phyloP scores from a whole-genome alignment of 2,888 invertebrate genomes.

The Erynnis tages region DNA sequence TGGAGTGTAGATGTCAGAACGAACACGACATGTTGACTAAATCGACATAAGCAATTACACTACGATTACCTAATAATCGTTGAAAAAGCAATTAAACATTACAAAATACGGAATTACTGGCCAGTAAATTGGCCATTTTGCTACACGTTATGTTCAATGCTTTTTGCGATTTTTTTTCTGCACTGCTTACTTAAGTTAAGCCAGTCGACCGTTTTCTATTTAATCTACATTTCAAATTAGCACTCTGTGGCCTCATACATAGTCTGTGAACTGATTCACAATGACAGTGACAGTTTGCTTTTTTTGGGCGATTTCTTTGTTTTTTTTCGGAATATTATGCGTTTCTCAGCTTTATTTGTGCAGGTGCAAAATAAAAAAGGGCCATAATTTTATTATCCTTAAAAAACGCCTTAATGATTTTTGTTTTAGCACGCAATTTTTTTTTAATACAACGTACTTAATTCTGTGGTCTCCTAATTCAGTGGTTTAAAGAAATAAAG shows the following conservation, averaged over 20 bases:
- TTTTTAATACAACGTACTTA: no score
- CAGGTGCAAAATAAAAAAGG: no score
- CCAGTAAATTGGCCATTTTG: constrained; percentile 28
- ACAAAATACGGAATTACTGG: constrained; percentile 25
- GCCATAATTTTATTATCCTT: no score
- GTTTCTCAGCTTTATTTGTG: no score
- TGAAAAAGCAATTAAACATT: constrained; percentile 23
- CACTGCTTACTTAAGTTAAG: constrained; percentile 22
- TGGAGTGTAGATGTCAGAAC: no score
- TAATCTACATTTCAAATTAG: constrained; percentile 27
- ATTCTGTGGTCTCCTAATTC: no score
- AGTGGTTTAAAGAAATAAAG: no score
- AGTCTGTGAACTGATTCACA: constrained; percentile 22
- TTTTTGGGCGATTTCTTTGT: constrained; percentile 16
- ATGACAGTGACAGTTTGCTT: constrained; percentile 21
- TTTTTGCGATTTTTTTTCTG: constrained; percentile 20
- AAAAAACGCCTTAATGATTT: no score
- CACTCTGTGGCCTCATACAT: constrained; percentile 18
- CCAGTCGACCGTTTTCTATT: constrained; percentile 27
- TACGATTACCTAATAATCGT: constrained; percentile 15
- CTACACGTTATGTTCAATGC: constrained; percentile 22
- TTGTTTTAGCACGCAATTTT: no score
- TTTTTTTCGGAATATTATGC: no score
- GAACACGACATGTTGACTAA: no score
- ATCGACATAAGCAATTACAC: neutral